Evolutionary conservation across 1,140 invertebrate genomes (phyloP).

Genomic region (Akabosia matsudoensis): DNA sequence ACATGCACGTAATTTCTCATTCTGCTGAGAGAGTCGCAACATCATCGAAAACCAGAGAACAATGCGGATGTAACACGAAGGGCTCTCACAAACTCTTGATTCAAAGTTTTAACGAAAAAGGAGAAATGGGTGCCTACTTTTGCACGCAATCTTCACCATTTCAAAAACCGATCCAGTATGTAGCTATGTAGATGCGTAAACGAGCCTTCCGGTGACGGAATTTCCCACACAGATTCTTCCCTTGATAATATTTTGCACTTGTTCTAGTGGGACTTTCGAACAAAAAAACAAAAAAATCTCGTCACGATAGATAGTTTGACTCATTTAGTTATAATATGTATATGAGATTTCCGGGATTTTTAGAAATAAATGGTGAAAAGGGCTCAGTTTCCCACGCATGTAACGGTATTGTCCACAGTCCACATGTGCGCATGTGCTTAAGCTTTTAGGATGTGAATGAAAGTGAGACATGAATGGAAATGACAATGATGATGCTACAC

Average conservation of each 20-base stretch:
- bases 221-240: constrained; percentile 6
- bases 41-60: neutral
- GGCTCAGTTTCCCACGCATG: neutral
- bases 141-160: neutral
- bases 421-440: neutral
- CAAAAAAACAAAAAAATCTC: neutral
- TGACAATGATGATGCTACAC: neutral
- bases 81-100: no score
- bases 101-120: neutral
- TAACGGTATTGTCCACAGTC: neutral
- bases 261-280: no score
- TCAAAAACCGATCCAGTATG: no score
- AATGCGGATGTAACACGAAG: constrained; percentile 18
- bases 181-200: neutral
- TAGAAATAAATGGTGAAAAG: neutral
- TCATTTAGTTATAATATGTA: neutral
- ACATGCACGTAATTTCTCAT: constrained; percentile 24
- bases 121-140: neutral
- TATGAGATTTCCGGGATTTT: neutral
- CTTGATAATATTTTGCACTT: neutral
- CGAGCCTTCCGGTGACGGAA: neutral
- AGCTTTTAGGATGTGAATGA: neutral
- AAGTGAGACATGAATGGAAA: neutral
- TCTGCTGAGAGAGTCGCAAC: no score
- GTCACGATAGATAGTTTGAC: neutral